Evolutionary conservation across 2,797 vertebrate species (phyloP), one percentile per base, ranked within the genome.

Genomic region (Hoplostethus mediterraneus): DNA sequence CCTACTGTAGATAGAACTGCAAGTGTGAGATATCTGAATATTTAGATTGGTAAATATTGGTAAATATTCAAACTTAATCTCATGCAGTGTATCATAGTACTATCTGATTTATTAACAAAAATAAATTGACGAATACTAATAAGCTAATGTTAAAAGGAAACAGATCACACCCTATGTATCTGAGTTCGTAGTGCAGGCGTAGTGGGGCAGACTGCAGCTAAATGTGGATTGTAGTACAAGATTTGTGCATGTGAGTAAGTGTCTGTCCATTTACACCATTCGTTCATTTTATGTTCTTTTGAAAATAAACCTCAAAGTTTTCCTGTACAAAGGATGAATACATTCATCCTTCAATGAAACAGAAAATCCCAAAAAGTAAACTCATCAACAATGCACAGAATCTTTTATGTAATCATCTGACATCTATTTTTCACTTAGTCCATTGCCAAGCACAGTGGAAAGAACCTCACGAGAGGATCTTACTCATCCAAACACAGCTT

Each of bases 391-490:
- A 12, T 30, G 11, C 2, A 53, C 16, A 52, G 11, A 52, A 52
- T 10, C 9, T 12, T 30, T 6, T 55, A 70, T 67, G 3, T 68
- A 70, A 82, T 70, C 25, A 40, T 8, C 67, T 38, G 54, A 49
- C 56, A 73, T 56, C 13, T 31, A 63, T 85, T 73, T 88, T 87
- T 56, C 54, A 63, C 51, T 73, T 55, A 49, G 53, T n/a, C 30
- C 5, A 47, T 9, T 40, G 14, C 59, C 56, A 87, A 84, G 64
- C 14, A 71, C 40, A 51, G 31, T 61, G 63, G 33, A 67, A 62
- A 68, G 48, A 72, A 28, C 53, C 42, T 87, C 47, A 69, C 11
- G 52, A 77, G 61, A 86, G 69, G 69, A 78, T 69, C 65, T 79
- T 28, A 44, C 38, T 63, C 54, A 83, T 67, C 63, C 21, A 48